Evolutionary conservation across 2,797 vertebrate species (phyloP).

Genomic region (Hippocampus kuda): DNA sequence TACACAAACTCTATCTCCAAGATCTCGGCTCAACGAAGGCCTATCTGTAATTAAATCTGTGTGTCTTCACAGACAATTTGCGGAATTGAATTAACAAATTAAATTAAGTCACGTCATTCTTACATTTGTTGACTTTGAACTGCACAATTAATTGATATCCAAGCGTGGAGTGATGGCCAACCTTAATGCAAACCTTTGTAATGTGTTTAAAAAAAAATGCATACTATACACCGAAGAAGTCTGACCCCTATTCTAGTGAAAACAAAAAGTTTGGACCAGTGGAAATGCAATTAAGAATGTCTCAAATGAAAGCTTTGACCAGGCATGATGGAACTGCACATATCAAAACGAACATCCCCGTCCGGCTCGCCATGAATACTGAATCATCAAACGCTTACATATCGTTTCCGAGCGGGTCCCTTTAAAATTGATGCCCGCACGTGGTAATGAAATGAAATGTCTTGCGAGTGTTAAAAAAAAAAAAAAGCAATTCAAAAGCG

Average conservation of each 20-base stretch:
- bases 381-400: conserved; percentile 1
- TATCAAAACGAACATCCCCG: conserved; percentile 5
- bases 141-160: background rate
- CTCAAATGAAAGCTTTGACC: conserved; percentile 3
- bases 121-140: conserved; percentile 3
- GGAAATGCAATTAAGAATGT: conserved; percentile 2
- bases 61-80: background rate
- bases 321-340: background rate
- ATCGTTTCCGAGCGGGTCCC: background rate
- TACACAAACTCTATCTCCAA: background rate
- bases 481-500: background rate
- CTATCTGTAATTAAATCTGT: conserved; percentile 2
- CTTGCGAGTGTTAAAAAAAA: background rate
- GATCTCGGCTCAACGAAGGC: background rate
- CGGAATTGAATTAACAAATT: background rate
- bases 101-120: background rate
- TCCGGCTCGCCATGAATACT: background rate
- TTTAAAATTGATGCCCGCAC: background rate
- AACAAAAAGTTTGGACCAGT: background rate
- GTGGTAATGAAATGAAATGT: background rate
- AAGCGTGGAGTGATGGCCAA: background rate
- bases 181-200: background rate
- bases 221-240: background rate
- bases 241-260: background rate
- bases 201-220: background rate